A percentile compares a stretch with the other conserved stretches of the same genome.
phyloP scores from a whole-genome alignment of 2,888 invertebrate species.

The Coronaproctus castanopsis region DNA sequence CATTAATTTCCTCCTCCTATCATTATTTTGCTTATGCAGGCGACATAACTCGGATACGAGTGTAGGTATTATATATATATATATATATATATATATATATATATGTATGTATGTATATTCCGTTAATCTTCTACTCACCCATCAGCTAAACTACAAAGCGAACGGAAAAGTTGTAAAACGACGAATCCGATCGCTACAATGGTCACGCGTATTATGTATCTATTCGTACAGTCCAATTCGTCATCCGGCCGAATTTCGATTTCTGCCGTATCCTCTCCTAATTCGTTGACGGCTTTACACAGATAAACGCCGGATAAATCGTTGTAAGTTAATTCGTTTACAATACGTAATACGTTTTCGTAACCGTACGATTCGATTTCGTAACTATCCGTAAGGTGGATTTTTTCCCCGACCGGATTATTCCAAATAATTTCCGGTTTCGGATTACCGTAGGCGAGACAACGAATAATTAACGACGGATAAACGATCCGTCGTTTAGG shows the following conservation, averaged over 20 bases:
- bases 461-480: neutral
- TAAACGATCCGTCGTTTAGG: neutral
- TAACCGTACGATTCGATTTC: neutral
- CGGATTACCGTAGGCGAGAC: neutral
- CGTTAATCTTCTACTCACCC: no score
- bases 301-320: neutral
- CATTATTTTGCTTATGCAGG: no score
- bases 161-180: no score
- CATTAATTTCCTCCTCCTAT: no score
- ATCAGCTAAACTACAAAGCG: no score
- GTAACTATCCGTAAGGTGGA: neutral
- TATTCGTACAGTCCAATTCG: no score
- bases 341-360: neutral
- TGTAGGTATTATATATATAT: neutral
- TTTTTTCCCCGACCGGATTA: neutral
- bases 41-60: no score
- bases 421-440: neutral
- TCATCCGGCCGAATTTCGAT: no score
- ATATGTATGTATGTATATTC: neutral
- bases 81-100: neutral
- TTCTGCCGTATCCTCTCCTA: neutral
- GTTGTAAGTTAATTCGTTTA: neutral
- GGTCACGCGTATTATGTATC: no score
- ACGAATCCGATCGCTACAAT: no score
- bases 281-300: neutral